phyloP scores from a whole-genome alignment of 2,797 vertebrate genomes.

The Chlorospingus semifuscus region DNA sequence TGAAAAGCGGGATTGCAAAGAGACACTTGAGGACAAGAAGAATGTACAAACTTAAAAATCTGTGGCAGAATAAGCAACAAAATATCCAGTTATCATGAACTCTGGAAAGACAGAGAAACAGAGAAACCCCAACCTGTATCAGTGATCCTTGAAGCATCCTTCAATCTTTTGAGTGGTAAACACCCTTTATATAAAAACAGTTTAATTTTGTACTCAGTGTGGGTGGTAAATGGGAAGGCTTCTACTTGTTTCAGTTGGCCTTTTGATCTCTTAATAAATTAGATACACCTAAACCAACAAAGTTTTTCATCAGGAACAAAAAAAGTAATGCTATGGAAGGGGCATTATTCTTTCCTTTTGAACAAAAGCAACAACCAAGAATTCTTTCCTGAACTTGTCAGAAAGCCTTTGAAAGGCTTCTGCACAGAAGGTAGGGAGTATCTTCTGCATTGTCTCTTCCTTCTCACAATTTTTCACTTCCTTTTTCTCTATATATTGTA shows the following conservation, averaged over 20 bases:
- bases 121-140: neutral
- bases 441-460: neutral
- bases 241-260: slow-evolving; percentile 8
- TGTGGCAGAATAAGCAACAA: neutral
- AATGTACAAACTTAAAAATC: slow-evolving; percentile 37
- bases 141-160: neutral
- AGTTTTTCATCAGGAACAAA: neutral
- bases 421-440: neutral
- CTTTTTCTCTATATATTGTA: neutral
- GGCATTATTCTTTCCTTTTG: neutral
- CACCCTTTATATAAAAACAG: neutral
- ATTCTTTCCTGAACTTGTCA: neutral
- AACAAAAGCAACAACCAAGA: neutral
- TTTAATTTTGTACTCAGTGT: neutral
- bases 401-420: neutral
- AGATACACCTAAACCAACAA: slow-evolving; percentile 48
- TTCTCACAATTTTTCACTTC: neutral
- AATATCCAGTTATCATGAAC: neutral
- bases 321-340: neutral
- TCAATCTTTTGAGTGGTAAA: neutral
- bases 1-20: slow-evolving; percentile 18
- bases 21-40: slow-evolving; percentile 52
- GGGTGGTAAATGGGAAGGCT: slow-evolving; percentile 15
- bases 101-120: neutral
- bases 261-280: slow-evolving; percentile 22